Evolutionary conservation across 2,888 invertebrate genomes (phyloP), one percentile per base, ranked within the genome.

Genomic region (Aphodius granarius): DNA sequence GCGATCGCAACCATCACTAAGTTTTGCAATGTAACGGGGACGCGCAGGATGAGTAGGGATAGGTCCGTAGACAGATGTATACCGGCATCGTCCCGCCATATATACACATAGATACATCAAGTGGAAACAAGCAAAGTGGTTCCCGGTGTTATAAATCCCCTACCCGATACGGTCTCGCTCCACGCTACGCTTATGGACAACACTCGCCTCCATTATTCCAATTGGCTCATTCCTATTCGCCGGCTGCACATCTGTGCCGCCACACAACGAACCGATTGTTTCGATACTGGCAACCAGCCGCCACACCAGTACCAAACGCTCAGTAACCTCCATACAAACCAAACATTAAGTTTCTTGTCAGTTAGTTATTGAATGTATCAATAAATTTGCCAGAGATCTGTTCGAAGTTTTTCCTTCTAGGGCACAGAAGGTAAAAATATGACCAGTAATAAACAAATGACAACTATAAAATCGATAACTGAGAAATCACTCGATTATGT

Each of bases 161-260:
- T 68, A 20, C 68, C 68, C 21, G 68, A n/a, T 68, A n/a, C 68
- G 43, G 43, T 43, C 43, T 43, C 9, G 43, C 43, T 43, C 43
- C 13, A 43, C 43, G 43, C 43, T 43, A 43, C 68, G 68, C 68
- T 68, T 68, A 79, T 78, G 78, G 78, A 79, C 79, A 79, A 79
- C 79, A 79, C 79, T 79, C 76, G 78, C 73, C 76, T 78, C 75
- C 78, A 79, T 79, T 79, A 79, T 79, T 79, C 76, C 78, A 78
- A 79, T 79, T 79, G 79, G 79, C 77, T 79, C 78, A 79, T 79
- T 79, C 77, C 78, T 79, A 79, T 79, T 79, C 79, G 78, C 77
- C 71, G 72, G 74, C 75, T 75, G 76, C 74, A 75, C 78, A 79
- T 79, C 78, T 79, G 78, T 76, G 76, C 79, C 76, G 72, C 43